Conservation (phyloP, 2,113 vertebrate genomes). For the Laterallus jamaicensis region DNA sequence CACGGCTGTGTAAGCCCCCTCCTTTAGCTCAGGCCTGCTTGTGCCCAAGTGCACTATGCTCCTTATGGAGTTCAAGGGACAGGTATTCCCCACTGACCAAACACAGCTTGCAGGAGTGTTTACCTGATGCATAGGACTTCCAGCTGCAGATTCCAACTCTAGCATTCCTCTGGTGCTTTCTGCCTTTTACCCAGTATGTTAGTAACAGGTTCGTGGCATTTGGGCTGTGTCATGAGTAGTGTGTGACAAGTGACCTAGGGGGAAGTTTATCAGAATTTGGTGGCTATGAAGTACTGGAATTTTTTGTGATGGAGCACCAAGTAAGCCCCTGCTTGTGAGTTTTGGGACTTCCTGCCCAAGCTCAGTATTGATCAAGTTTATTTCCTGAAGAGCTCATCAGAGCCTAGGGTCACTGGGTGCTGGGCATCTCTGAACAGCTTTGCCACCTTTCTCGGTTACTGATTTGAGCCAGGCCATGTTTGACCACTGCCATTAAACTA, state of each 20-base stretch:
- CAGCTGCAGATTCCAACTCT: not conserved
- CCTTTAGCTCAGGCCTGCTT: not conserved
- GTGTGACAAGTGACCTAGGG: not conserved
- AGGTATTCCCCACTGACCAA: not conserved
- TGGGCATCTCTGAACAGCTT: not conserved
- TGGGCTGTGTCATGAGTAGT: not conserved
- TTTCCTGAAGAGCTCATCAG: not conserved
- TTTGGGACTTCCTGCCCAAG: not conserved
- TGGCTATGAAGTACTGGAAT: not conserved
- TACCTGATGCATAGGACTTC: not conserved
- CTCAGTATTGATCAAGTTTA: not conserved
- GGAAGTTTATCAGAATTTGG: not conserved
- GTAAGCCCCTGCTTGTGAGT: not conserved
- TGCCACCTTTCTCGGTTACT: not conserved
- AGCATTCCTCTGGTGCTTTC: not conserved
- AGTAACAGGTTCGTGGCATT: not conserved
- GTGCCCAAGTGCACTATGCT: not conserved
- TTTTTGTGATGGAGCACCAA: not conserved
- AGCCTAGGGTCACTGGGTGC: rapidly evolving
- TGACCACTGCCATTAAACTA: not conserved
- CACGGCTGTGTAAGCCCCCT: not conserved
- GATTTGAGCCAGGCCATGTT: not conserved
- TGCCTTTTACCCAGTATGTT: not conserved
- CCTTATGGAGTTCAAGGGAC: not conserved
- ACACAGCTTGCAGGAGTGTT: not conserved